phyloP scores from a whole-genome alignment of 2,113 vertebrate species.

The Dolichallabes microphthalmus region DNA sequence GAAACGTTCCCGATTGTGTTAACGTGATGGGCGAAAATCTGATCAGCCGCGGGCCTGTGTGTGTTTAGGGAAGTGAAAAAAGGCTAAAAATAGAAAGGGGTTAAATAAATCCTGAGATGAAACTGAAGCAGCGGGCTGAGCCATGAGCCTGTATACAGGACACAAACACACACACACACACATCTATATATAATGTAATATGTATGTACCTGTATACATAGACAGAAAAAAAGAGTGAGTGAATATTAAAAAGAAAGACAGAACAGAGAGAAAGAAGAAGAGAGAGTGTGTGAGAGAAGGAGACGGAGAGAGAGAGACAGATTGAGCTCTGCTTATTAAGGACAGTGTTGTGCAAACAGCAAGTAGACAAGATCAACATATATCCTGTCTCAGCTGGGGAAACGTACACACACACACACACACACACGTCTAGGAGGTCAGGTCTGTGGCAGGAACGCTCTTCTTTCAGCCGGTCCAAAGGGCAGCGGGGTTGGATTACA shows the following conservation, averaged over 20 bases:
- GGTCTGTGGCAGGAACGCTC: conserved; percentile 54
- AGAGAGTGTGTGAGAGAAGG: background rate
- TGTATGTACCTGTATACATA: no score
- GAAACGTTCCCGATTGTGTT: no score
- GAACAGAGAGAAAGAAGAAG: background rate
- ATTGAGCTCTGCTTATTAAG: conserved; percentile 2
- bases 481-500: conserved; percentile 58
- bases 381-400: conserved; percentile 14
- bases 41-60: background rate
- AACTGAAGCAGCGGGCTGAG: background rate
- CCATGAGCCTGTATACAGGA: background rate
- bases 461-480: conserved; percentile 53
- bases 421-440: conserved; percentile 37
- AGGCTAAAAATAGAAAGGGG: background rate
- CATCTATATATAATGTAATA: background rate
- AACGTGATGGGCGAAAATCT: background rate
- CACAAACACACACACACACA: background rate
- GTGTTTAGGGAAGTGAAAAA: background rate
- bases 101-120: background rate
- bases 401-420: conserved; percentile 34
- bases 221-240: background rate
- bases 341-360: background rate
- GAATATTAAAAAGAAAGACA: background rate
- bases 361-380: conserved; percentile 14
- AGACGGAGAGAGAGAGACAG: background rate